These are phyloP conservation scores for Bos indicus DNA, from an alignment of 2,113 vertebrate genomes.

Conservation along the genomic window DNA sequence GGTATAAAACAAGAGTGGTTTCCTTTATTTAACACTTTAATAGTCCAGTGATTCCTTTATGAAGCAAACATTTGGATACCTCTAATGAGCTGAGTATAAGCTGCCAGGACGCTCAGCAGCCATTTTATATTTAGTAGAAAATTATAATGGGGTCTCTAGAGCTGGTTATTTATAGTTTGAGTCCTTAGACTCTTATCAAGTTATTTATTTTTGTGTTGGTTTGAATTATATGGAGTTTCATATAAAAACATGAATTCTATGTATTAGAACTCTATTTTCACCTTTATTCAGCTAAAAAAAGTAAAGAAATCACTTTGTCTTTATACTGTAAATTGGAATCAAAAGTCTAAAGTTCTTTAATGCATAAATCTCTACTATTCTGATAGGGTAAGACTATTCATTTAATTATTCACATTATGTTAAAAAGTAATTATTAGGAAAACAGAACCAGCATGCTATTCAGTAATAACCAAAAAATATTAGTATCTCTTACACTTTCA, in stretches of 20 bases:
- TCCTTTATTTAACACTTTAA: not conserved
- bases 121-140: slow-evolving; percentile 40
- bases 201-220: not conserved
- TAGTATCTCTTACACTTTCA: not conserved
- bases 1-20: not conserved
- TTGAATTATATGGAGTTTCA: not conserved
- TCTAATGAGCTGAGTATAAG: not conserved
- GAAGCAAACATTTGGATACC: slow-evolving; percentile 26
- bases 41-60: not conserved
- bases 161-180: slow-evolving; percentile 7
- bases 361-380: not conserved
- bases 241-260: not conserved
- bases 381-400: not conserved
- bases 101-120: slow-evolving; percentile 16
- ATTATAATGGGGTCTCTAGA: not conserved
- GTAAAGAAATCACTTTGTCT: not conserved
- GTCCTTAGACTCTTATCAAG: not conserved
- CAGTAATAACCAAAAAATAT: not conserved
- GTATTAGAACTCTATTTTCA: not conserved
- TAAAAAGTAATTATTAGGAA: not conserved
- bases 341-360: not conserved
- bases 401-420: not conserved
- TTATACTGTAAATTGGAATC: not conserved
- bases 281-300: not conserved
- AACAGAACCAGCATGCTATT: not conserved